Base-by-base conservation (phyloP, 1,140 invertebrate genomes). In the Drosophila funebris region DNA sequence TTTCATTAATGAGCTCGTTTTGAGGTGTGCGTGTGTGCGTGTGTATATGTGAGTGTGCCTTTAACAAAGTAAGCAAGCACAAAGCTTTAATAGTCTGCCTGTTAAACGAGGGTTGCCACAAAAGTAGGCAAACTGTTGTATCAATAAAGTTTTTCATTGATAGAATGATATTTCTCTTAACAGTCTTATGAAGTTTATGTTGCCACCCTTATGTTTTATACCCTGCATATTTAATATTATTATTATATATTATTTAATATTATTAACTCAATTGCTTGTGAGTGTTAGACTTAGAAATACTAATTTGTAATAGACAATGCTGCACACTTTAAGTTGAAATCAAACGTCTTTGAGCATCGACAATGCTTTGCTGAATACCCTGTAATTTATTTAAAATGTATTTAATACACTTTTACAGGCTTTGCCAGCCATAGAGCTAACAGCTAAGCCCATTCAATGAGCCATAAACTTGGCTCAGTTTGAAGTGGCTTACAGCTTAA, bases 1-100 rank as follows among this genome's bases (percentile, higher is more conserved):
- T 36, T 70, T 48, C 61, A 57, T 33, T 67, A 72, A 72, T 67
- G 53, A 66, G 29, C 22, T 29, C 14, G 5, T 37, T 18, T 9
- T 24, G 2, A 57, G 48, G 27, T 44, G 27, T 53, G 14, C 20
- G 36, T 31, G 16, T 62, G 27, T 8, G 31, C 16, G 39, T 58
- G 31, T 46, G 18, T 36, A 24, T 20, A 22, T 63, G 27, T 53
- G 33, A 9, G 46, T 50, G 36, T 29, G 11, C 5, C 31, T 22
- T 37, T 13, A 20, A 33, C 11, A 50, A 33, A 53, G 31, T 18
- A 6, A 8, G 14, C 0, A n/a, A 5, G 8, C 41, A 20, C 29
- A 33, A 4, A 20, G 24, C 18, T 52, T 33, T 16, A 20, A 37
- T 36, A 54, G 8, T 8, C 11, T 33, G 11, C 0, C 9, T 3